These are phyloP conservation scores for Cossypha caffra DNA, from an alignment of 2,797 vertebrate genomes.

Conservation along the genomic window DNA sequence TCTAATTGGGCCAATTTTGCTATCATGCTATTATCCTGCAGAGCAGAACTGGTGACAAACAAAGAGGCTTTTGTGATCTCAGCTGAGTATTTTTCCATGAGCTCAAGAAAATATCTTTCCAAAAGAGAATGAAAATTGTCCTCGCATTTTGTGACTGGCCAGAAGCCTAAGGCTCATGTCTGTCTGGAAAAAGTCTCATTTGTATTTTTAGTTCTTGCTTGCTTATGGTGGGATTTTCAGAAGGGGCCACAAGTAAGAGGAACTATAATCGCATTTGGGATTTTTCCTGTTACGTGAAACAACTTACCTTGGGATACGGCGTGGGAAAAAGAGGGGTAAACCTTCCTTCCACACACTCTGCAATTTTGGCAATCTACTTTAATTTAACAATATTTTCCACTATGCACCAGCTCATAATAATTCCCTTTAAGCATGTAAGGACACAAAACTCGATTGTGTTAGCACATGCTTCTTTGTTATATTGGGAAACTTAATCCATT, in stretches of 20 bases:
- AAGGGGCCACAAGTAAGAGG: background rate
- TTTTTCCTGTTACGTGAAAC: background rate
- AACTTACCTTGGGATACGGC: background rate
- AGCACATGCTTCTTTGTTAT: background rate
- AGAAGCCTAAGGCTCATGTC: constrained; percentile 23
- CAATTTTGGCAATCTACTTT: background rate
- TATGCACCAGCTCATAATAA: background rate
- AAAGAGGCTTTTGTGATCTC: constrained; percentile 64
- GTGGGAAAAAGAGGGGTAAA: background rate
- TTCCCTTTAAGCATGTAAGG: background rate
- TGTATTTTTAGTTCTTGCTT: constrained; percentile 27
- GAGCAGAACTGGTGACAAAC: constrained; percentile 57
- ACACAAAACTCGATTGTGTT: background rate
- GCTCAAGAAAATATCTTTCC: constrained; percentile 62
- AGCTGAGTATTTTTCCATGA: constrained; percentile 58
- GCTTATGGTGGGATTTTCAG: background rate
- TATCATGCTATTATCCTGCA: constrained; percentile 59
- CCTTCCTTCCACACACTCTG: background rate
- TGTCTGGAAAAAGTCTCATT: constrained; percentile 30
- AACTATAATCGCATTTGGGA: background rate
- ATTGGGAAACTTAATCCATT: background rate
- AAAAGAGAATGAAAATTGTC: constrained; percentile 65
- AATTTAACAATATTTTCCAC: constrained; percentile 2
- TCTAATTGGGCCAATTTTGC: constrained; percentile 62
- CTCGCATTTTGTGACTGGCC: constrained; percentile 53